Evolutionary conservation across 2,888 invertebrate species (phyloP), one percentile per base, ranked within the genome.

Genomic region (Ceriagrion tenellum): DNA sequence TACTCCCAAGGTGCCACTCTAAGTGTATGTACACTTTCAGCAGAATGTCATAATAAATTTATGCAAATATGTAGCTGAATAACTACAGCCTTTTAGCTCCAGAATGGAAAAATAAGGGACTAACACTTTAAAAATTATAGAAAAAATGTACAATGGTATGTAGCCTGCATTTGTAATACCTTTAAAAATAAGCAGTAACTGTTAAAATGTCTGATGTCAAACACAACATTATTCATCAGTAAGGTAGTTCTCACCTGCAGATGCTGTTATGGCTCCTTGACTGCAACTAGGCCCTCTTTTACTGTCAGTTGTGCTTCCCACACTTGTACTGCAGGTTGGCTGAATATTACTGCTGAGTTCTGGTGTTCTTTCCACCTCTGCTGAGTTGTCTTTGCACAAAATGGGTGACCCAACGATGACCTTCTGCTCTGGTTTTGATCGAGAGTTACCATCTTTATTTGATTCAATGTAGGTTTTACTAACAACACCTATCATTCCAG

Each of bases 401-500:
- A 93, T 63, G 4, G 93, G 23, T 40, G 93, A 59, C 18, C 93
- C 93, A 74, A 93, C 47, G 16, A 74, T 13, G 74, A 93, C 13
- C 13, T n/a, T 93, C 59, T 74, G 93, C 69, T 93, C 93, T 74
- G 93, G 12, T 40, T 47, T 47, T 26, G 93, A 69, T 93, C 47
- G 69, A 23, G 47, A 69, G 40, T 26, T 20, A 74, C 47, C 63
- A 47, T 74, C 93, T 40, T 63, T 69, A 69, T 8, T 93, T 35
- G 81, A 35, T 74, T 93, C 93, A 63, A 55, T 26, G 26, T 26
- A 69, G 47, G 93, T 93, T 69, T 74, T 93, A 40, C 93, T 74
- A 93, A 74, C 55, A 93, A 74, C 55, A n/a, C 93, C 69, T 8
- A 74, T 93, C n/a, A 93, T 93, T 69, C 93, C 93, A 13, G 47